These are phyloP conservation scores for Pygmarrhopalites habei DNA, from an alignment of 1,140 invertebrate species.

Conservation along the genomic window DNA sequence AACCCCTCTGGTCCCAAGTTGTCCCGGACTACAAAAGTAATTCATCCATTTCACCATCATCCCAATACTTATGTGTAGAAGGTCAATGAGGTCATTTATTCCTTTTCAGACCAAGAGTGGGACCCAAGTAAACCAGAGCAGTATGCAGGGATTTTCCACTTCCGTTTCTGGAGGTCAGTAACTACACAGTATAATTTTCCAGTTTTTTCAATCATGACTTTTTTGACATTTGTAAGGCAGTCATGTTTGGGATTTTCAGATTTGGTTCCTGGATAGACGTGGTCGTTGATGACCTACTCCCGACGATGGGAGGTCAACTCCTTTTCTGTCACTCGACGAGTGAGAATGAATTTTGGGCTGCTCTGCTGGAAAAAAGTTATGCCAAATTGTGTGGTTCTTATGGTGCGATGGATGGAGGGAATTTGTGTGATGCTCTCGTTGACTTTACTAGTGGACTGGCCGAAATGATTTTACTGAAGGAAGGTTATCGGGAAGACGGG, in stretches of 20 bases:
- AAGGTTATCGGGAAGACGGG: constrained; percentile 47
- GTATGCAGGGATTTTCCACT: constrained; percentile 50
- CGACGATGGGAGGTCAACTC: constrained; percentile 56
- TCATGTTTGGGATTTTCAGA: too few species aligned
- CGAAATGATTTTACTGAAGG: constrained; percentile 48
- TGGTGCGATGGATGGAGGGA: constrained; percentile 61
- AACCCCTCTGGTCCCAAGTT: constrained; percentile 31
- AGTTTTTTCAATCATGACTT: too few species aligned
- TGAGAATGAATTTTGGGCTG: constrained; percentile 60
- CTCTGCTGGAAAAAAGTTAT: constrained; percentile 67
- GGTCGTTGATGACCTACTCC: constrained; percentile 59
- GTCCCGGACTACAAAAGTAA: constrained; percentile 39
- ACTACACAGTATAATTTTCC: constrained; percentile 12
- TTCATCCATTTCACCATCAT: too few species aligned
- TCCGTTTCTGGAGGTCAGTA: constrained; percentile 48
- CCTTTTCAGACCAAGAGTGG: constrained; percentile 40
- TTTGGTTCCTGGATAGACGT: constrained; percentile 36
- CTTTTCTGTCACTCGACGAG: constrained; percentile 59
- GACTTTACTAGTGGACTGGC: constrained; percentile 67
- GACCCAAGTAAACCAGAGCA: constrained; percentile 35
- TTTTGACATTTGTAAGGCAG: too few species aligned
- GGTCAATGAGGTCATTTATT: too few species aligned
- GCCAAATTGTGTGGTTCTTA: constrained; percentile 66
- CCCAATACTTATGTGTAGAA: too few species aligned
- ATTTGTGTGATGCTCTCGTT: constrained; percentile 61